These are phyloP conservation scores for Chromis chromis DNA, from an alignment of 2,797 vertebrate species.

Conservation along the genomic window DNA sequence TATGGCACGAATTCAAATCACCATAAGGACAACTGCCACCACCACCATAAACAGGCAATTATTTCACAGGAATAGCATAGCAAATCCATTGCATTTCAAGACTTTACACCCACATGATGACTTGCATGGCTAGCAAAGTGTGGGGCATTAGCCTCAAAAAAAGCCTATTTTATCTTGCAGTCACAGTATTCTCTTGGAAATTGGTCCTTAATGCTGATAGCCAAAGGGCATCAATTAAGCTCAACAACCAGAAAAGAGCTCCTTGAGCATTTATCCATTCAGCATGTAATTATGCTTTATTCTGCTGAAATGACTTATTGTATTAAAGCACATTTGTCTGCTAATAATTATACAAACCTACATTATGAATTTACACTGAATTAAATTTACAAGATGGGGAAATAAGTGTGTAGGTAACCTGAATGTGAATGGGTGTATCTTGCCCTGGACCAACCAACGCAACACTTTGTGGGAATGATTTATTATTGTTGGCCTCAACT, in stretches of 20 bases:
- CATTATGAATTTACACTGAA: constrained; percentile 20
- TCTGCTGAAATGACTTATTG: constrained; percentile 58
- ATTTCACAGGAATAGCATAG: constrained; percentile 24
- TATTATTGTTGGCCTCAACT: not conserved
- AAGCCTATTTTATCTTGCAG: constrained; percentile 40
- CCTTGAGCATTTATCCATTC: constrained; percentile 58
- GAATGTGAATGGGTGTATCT: constrained; percentile 6
- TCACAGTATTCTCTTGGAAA: constrained; percentile 52
- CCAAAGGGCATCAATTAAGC: constrained; percentile 70
- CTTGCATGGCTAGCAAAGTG: constrained; percentile 38
- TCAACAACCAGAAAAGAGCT: constrained; percentile 66
- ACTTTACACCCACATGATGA: constrained; percentile 35
- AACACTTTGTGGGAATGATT: not conserved
- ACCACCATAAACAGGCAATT: constrained; percentile 39
- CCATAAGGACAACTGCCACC: constrained; percentile 4
- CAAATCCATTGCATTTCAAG: constrained; percentile 24
- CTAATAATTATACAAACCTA: constrained; percentile 43
- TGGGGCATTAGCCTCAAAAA: constrained; percentile 40
- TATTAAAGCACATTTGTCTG: constrained; percentile 49
- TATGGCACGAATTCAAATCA: constrained; percentile 23
- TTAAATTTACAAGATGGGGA: not conserved
- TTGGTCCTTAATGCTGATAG: constrained; percentile 50
- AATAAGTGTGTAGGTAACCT: not conserved
- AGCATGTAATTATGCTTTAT: constrained; percentile 66
- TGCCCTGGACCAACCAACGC: not conserved